A percentile compares a stretch with the other conserved stretches of the same genome.
Evolutionary conservation across 2,797 vertebrate genomes (phyloP).

Genomic region (Halcyon leucocephala): DNA sequence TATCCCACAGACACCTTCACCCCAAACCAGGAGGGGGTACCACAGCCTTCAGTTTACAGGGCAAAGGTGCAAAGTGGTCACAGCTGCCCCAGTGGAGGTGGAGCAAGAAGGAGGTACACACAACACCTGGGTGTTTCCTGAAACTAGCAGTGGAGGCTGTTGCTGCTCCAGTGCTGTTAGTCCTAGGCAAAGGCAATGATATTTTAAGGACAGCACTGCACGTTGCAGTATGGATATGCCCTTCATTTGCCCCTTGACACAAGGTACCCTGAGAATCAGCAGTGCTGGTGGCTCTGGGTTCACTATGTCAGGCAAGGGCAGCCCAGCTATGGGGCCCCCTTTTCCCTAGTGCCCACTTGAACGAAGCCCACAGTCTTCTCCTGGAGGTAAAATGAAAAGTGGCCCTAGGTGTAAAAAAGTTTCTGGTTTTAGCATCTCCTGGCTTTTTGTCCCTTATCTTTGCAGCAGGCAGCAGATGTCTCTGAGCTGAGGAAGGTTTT

Average conservation of each 20-base stretch:
- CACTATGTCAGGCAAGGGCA: rapidly evolving
- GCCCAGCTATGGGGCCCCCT: rapidly evolving
- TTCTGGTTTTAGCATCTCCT: background rate
- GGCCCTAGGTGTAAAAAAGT: background rate
- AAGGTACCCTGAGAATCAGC: background rate
- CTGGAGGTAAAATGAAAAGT: background rate
- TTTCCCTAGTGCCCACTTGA: background rate
- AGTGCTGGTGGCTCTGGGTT: background rate
- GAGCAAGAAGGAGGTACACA: rapidly evolving
- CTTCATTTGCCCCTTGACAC: background rate
- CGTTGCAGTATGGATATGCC: rapidly evolving
- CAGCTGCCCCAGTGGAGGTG: background rate
- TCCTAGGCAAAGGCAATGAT: background rate
- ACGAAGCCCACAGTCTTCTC: background rate
- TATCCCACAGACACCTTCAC: rapidly evolving
- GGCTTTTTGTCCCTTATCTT: constrained; percentile 2
- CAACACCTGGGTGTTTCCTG: background rate
- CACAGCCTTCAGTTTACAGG: background rate
- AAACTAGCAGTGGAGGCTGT: background rate
- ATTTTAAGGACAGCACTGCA: background rate
- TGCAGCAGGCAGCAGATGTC: background rate
- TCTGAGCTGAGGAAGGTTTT: background rate
- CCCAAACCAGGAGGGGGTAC: rapidly evolving
- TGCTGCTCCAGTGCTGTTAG: background rate
- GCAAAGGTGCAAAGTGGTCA: background rate